Percentiles rank a stretch among this genome's conserved stretches.
Evolutionary conservation across 2,888 invertebrate species (phyloP).

Genomic region (Ecliptopera silaceata): DNA sequence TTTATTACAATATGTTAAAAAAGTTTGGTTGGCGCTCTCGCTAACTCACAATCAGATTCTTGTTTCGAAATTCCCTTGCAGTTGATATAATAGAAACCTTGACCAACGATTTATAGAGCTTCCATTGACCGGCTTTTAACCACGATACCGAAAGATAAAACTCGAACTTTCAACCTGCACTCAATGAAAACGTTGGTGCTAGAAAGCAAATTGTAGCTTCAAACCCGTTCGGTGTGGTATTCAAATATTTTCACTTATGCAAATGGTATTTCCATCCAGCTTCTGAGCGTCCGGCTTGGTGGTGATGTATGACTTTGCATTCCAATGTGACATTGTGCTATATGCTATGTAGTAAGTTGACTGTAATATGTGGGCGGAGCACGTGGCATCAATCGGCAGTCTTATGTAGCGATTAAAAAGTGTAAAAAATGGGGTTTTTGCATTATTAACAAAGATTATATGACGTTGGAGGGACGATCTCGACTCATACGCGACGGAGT

Average conservation of each 20-base stretch:
- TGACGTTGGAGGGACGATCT: no score
- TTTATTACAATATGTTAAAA: no score
- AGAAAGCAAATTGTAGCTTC: slow-evolving; percentile 60
- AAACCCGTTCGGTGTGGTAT: slow-evolving; percentile 60
- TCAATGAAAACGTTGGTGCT: slow-evolving; percentile 35
- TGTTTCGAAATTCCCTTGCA: no score
- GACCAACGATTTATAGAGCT: no score
- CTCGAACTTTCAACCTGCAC: slow-evolving; percentile 31
- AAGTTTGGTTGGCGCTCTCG: no score
- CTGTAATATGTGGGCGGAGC: not conserved
- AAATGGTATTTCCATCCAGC: slow-evolving; percentile 56
- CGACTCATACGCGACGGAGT: no score
- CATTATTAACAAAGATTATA: no score
- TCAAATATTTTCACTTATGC: slow-evolving; percentile 79
- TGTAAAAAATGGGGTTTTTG: not conserved
- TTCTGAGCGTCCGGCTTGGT: slow-evolving; percentile 44
- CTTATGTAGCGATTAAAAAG: not conserved
- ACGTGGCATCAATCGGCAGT: not conserved
- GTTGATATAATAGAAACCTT: no score
- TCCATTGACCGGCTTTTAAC: no score
- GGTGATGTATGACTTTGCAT: slow-evolving; percentile 37
- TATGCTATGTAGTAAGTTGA: not conserved
- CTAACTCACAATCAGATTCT: no score
- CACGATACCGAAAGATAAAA: not conserved
- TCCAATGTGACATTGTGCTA: slow-evolving; percentile 1